phyloP scores from a whole-genome alignment of 2,888 invertebrate species.

The Cantharis rufa region DNA sequence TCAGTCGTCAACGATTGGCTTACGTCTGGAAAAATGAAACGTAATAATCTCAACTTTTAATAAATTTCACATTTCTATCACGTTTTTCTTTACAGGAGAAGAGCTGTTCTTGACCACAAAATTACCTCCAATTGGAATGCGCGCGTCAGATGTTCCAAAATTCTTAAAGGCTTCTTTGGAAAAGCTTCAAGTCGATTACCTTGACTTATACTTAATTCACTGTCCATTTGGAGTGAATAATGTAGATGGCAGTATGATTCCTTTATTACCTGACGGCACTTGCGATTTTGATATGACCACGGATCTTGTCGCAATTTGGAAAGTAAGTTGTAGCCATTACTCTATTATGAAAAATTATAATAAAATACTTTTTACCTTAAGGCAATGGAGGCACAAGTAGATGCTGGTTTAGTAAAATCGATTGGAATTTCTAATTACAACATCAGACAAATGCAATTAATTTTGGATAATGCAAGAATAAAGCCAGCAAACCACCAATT shows the following conservation, averaged over 20 bases:
- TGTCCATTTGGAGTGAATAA: slow-evolving; percentile 67
- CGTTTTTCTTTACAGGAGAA: slow-evolving; percentile 56
- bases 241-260: slow-evolving; percentile 64
- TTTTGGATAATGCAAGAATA: slow-evolving; percentile 61
- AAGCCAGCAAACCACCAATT: slow-evolving; percentile 67
- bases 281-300: slow-evolving; percentile 61
- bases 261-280: slow-evolving; percentile 63
- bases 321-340: slow-evolving; percentile 51
- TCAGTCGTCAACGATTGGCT: slow-evolving; percentile 42
- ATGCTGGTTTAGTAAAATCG: slow-evolving; percentile 67
- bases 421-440: slow-evolving; percentile 85
- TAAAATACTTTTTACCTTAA: background rate
- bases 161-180: slow-evolving; percentile 66
- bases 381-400: slow-evolving; percentile 59
- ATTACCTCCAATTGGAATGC: slow-evolving; percentile 65
- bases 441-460: slow-evolving; percentile 66
- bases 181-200: slow-evolving; percentile 70
- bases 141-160: slow-evolving; percentile 63
- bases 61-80: background rate
- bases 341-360: background rate
- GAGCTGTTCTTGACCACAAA: slow-evolving; percentile 81
- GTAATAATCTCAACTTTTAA: background rate
- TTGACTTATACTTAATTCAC: slow-evolving; percentile 80
- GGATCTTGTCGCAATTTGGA: slow-evolving; percentile 73
- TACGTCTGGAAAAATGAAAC: background rate